phyloP scores from a whole-genome alignment of 1,140 invertebrate species.

The Macrostomum lignano region DNA sequence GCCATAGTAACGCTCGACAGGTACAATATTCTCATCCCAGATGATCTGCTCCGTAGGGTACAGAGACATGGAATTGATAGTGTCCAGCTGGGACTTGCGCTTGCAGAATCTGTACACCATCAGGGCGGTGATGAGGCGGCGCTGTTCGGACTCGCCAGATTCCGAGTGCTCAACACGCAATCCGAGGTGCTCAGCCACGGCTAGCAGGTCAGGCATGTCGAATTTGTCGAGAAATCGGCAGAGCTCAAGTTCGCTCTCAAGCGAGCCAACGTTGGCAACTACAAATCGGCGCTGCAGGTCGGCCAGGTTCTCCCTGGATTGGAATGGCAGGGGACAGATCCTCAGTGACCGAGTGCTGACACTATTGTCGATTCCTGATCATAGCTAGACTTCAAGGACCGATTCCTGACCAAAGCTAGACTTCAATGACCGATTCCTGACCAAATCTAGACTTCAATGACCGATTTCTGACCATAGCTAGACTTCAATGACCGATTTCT shows the following conservation, averaged over 20 bases:
- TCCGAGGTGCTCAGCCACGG: no score
- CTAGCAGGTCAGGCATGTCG: no score
- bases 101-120: slow-evolving; percentile 12
- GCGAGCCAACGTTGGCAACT: not conserved
- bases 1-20: slow-evolving; percentile 77
- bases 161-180: not conserved
- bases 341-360: no score
- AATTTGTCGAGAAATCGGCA: slow-evolving; percentile 1
- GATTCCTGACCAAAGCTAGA: no score
- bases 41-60: slow-evolving; percentile 93
- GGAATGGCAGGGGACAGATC: no score
- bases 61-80: slow-evolving; percentile 81
- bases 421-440: no score
- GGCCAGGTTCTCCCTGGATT: no score
- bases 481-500: no score
- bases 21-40: slow-evolving; percentile 96
- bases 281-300: not conserved
- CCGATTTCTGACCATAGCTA: no score
- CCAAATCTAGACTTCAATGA: no score
- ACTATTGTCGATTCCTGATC: no score
- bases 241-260: not conserved
- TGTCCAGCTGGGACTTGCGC: slow-evolving; percentile 58
- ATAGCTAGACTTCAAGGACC: no score
- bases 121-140: not conserved
- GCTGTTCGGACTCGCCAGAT: not conserved